Evolutionary conservation across 2,888 invertebrate species (phyloP).

Genomic region (Bimastos eiseni): DNA sequence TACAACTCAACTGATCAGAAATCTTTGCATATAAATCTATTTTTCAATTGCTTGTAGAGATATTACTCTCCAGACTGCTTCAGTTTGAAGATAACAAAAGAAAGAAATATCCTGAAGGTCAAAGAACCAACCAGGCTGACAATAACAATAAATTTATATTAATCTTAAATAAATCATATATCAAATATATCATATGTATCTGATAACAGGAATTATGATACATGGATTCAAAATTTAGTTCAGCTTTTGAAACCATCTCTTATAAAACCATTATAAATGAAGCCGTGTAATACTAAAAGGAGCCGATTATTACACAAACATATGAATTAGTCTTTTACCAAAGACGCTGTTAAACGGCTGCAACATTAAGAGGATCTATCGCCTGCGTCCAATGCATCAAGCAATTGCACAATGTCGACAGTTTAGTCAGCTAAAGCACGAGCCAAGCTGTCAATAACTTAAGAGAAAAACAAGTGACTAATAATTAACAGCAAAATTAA

Average conservation of each 20-base stretch:
- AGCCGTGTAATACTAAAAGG: too few species aligned
- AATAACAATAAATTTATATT: conserved; percentile 2
- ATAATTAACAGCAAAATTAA: conserved; percentile 6
- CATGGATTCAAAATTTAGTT: neutral
- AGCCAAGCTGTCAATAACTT: neutral
- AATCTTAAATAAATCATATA: neutral
- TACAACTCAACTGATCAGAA: neutral
- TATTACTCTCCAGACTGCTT: neutral
- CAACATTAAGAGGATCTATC: neutral
- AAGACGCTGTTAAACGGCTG: too few species aligned
- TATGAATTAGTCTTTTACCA: too few species aligned
- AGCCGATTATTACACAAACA: too few species aligned
- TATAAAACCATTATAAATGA: too few species aligned
- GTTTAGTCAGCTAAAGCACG: neutral
- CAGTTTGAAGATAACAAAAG: neutral
- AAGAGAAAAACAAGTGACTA: neutral
- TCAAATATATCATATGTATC: neutral
- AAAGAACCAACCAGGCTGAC: neutral
- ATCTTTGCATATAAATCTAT: neutral
- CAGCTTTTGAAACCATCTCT: neutral
- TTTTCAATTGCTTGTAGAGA: neutral
- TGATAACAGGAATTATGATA: neutral
- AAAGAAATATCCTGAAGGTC: neutral
- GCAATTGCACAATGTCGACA: neutral
- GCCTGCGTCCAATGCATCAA: neutral